Conservation (phyloP, 2,113 vertebrate genomes). For the Menidia beryllina region DNA sequence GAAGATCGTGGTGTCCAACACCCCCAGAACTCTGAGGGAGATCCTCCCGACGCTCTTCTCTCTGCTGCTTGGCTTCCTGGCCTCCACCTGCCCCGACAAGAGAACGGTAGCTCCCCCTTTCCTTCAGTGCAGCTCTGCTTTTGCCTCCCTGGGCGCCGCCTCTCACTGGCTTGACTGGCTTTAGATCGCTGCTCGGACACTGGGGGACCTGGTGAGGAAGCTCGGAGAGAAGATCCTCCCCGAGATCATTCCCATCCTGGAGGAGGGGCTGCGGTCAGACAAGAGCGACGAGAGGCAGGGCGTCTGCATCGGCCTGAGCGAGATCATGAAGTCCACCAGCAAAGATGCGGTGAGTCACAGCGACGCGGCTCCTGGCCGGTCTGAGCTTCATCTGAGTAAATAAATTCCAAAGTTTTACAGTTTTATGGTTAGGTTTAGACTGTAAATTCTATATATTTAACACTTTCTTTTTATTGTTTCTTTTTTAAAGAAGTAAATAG, state of each 20-base stretch:
- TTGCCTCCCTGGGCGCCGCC: neutral
- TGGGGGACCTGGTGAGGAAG: conserved; percentile 97
- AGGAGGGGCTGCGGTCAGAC: conserved; percentile 92
- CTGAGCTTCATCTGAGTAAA: too few relatives aligned
- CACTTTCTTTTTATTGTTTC: too few relatives aligned
- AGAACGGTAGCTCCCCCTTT: conserved; percentile 86
- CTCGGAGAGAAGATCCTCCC: conserved; percentile 99
- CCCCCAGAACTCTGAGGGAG: conserved; percentile 94
- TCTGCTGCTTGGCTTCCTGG: conserved; percentile 94
- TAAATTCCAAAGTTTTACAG: too few relatives aligned
- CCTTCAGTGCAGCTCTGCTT: neutral
- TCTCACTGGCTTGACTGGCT: neutral
- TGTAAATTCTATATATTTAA: too few relatives aligned
- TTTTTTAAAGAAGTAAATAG: too few relatives aligned
- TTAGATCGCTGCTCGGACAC: conserved; percentile 94
- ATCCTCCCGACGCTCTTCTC: conserved; percentile 96
- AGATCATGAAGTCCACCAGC: conserved; percentile 99
- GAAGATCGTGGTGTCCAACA: conserved; percentile 99
- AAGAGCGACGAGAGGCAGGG: conserved; percentile 98
- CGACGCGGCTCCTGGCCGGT: too few relatives aligned
- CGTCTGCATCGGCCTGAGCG: conserved; percentile 95
- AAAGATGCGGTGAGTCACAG: conserved; percentile 90
- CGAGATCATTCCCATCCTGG: conserved; percentile 98
- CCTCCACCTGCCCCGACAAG: conserved; percentile 97
- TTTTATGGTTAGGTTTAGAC: too few relatives aligned